These are phyloP conservation scores for Notoglanidium macrostoma DNA, from an alignment of 2,797 vertebrate genomes.

Conservation along the genomic window DNA sequence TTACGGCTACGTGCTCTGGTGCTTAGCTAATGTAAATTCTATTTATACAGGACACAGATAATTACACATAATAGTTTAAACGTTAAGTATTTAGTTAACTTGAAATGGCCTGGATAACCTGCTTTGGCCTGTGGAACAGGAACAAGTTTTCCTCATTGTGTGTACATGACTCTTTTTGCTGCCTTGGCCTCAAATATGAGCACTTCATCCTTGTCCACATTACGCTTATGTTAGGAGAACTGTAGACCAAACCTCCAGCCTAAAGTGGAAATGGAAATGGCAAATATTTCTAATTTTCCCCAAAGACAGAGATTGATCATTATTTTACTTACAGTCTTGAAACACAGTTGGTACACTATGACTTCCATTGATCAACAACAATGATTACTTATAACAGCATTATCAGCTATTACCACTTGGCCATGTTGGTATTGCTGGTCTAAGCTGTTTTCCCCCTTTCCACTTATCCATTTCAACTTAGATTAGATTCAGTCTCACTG, in stretches of 20 bases:
- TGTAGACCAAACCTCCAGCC: background rate
- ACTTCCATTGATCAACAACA: background rate
- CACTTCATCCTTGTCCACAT: background rate
- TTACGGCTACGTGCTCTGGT: constrained; percentile 10
- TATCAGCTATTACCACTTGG: constrained; percentile 7
- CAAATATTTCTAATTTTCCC: background rate
- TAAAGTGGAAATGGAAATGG: background rate
- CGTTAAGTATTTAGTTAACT: constrained; percentile 21
- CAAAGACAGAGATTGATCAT: background rate
- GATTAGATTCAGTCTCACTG: background rate
- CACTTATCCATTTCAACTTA: background rate
- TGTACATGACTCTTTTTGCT: background rate
- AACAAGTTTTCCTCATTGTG: background rate
- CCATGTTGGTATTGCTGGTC: background rate
- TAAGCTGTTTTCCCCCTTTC: background rate
- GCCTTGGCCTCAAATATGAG: background rate
- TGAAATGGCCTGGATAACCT: constrained; percentile 19
- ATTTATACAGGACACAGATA: constrained; percentile 36
- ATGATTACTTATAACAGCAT: constrained; percentile 11
- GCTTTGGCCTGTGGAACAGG: background rate
- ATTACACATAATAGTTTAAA: constrained; percentile 30
- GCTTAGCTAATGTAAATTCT: constrained; percentile 38
- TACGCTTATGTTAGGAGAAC: background rate
- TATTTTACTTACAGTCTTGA: background rate
- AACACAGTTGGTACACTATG: background rate